Conservation (phyloP, 2,113 vertebrate genomes). For the Channa argus region DNA sequence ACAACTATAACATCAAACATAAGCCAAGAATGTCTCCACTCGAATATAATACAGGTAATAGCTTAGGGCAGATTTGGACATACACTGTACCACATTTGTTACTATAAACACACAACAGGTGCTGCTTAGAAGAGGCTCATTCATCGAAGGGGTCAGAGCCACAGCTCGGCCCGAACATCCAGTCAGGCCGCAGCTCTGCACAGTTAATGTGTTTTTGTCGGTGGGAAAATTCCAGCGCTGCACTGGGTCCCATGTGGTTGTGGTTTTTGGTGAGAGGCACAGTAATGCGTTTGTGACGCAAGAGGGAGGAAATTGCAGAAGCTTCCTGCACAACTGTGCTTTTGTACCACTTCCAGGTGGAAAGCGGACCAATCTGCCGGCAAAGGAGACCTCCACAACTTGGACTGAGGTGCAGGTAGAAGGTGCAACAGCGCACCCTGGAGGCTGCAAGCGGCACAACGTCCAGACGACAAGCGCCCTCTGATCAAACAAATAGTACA, state of each 20-base stretch:
- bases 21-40: neutral
- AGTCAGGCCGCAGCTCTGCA: constrained; percentile 17
- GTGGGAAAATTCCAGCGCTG: constrained; percentile 73
- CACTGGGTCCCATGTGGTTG: constrained; percentile 79
- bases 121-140: constrained; percentile 60
- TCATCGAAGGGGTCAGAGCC: constrained; percentile 39
- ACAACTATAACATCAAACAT: too few relatives aligned
- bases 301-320: constrained; percentile 81
- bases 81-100: constrained; percentile 24
- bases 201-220: constrained; percentile 68
- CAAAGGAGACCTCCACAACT: constrained; percentile 24
- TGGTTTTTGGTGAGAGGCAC: constrained; percentile 78
- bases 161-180: constrained; percentile 10
- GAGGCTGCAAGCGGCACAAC: constrained; percentile 15
- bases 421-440: constrained; percentile 50
- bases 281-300: constrained; percentile 79
- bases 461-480: too few relatives aligned
- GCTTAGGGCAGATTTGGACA: neutral
- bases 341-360: constrained; percentile 80
- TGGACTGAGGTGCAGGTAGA: neutral
- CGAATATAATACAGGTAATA: neutral
- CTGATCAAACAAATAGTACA: too few relatives aligned
- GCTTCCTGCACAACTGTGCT: constrained; percentile 81
- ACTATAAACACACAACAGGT: constrained; percentile 52
- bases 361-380: constrained; percentile 30